phyloP scores from a whole-genome alignment of 2,113 vertebrate species.

The Pterocles burchelli region DNA sequence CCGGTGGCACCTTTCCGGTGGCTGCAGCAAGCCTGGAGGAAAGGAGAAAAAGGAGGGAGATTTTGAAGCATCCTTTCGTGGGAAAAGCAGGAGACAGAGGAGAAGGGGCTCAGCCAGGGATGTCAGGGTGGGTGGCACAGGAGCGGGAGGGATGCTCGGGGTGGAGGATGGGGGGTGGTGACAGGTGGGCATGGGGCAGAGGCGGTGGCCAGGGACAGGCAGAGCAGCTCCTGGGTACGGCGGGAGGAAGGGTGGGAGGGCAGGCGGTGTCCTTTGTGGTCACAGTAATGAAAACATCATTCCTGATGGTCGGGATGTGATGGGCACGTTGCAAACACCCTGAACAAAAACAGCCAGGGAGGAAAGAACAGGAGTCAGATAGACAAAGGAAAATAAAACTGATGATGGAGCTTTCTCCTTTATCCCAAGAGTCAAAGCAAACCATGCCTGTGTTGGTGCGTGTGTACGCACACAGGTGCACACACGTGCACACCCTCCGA shows the following conservation, averaged over 20 bases:
- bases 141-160: neutral
- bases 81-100: neutral
- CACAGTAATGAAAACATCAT: neutral
- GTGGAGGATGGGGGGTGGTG: neutral
- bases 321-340: neutral
- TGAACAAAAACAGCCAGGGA: neutral
- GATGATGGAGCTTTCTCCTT: neutral
- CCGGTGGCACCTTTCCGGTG: neutral
- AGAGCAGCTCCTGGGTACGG: neutral
- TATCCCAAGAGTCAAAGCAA: neutral
- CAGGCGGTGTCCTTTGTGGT: neutral
- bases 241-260: neutral
- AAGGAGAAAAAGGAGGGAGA: neutral
- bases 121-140: rapidly evolving
- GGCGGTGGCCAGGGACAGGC: neutral
- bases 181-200: neutral
- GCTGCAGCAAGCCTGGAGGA: neutral
- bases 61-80: neutral
- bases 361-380: neutral
- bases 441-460: rapidly evolving
- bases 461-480: neutral
- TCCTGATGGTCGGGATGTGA: neutral
- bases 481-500: rapidly evolving
- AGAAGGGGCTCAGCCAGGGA: neutral
- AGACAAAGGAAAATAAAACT: conserved; percentile 5